A percentile compares a stretch with the other conserved stretches of the same genome.
Conservation (phyloP, 2,113 vertebrate genomes). For the Sigmodon hispidus region DNA sequence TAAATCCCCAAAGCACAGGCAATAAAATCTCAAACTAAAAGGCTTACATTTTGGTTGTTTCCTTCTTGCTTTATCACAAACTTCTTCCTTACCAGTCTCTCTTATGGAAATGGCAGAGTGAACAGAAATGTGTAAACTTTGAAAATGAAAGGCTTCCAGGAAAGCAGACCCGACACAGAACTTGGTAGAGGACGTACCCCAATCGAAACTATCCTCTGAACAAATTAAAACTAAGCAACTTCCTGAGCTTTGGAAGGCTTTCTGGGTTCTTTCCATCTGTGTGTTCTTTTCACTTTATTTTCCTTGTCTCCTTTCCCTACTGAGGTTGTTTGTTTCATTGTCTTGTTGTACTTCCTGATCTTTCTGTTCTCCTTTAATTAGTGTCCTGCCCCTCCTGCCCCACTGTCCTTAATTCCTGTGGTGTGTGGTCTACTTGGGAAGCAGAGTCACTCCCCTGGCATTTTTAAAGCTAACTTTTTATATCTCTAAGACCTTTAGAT, state of each 20-base stretch:
- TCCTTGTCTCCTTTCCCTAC: neutral
- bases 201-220: neutral
- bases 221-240: neutral
- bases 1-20: neutral
- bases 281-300: neutral
- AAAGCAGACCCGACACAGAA: neutral
- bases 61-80: neutral
- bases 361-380: neutral
- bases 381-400: neutral
- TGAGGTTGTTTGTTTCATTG: neutral
- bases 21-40: neutral
- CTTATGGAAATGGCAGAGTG: neutral
- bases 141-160: neutral
- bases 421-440: neutral
- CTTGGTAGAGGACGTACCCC: neutral
- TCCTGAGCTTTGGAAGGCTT: neutral
- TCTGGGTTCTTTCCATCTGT: neutral
- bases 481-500: conserved; percentile 25
- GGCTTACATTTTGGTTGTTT: neutral
- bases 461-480: conserved; percentile 44
- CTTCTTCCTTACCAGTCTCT: neutral
- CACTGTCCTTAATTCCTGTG: neutral
- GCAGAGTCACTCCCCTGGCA: neutral
- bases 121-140: neutral
- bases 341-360: neutral